Conservation (phyloP, 2,797 vertebrate genomes). For the Urosaurus nigricauda region DNA sequence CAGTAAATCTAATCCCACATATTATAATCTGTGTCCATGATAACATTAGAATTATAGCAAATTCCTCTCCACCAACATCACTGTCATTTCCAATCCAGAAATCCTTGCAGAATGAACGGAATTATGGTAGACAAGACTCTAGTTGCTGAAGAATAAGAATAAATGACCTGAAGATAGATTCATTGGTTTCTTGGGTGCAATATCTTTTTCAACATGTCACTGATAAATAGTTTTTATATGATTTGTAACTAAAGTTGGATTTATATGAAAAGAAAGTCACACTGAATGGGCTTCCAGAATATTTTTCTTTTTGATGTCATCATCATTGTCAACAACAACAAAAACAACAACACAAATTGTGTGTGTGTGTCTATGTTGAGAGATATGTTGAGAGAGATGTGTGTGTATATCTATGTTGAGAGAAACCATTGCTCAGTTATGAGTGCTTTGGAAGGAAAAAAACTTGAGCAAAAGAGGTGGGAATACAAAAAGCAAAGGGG, state of each 20-base stretch:
- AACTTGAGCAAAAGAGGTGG: too few species aligned
- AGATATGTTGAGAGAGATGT: background rate
- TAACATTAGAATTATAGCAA: background rate
- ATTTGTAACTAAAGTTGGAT: slow-evolving; percentile 62
- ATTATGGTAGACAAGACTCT: background rate
- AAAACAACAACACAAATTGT: too few species aligned
- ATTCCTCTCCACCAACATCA: background rate
- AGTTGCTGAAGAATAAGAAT: slow-evolving; percentile 50
- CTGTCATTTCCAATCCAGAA: background rate
- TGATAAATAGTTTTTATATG: slow-evolving; percentile 51
- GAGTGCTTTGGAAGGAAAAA: too few species aligned
- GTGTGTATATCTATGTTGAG: background rate
- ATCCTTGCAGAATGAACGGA: background rate
- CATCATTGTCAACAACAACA: too few species aligned
- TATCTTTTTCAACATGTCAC: slow-evolving; percentile 42
- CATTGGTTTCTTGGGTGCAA: slow-evolving; percentile 56
- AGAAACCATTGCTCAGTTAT: background rate
- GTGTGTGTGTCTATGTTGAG: too few species aligned
- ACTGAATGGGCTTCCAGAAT: slow-evolving; percentile 12
- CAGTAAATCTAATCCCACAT: background rate
- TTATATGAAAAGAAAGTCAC: slow-evolving; percentile 46
- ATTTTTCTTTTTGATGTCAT: slow-evolving; percentile 6
- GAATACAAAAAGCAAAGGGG: too few species aligned
- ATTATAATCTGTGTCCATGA: background rate
- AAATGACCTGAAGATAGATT: slow-evolving; percentile 50